A percentile compares a stretch with the other conserved stretches of the same genome.
Conservation (phyloP, 2,113 vertebrate species). For the Spermophilus dauricus region DNA sequence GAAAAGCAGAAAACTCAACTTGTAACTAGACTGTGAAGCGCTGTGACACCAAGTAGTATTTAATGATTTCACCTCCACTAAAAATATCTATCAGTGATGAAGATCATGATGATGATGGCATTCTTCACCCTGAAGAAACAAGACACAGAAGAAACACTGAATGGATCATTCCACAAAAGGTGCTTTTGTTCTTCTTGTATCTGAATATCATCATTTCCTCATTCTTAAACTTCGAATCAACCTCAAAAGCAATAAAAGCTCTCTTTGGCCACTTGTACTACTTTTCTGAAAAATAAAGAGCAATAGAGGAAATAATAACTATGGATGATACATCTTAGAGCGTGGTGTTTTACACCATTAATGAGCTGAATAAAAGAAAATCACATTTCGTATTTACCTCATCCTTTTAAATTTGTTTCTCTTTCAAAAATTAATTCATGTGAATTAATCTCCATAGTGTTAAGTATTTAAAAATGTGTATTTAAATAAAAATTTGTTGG, state of each 20-base stretch:
- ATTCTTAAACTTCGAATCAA: not conserved
- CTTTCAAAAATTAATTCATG: not conserved
- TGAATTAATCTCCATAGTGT: not conserved
- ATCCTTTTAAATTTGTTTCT: not conserved
- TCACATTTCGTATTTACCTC: not conserved
- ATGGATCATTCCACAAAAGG: not conserved
- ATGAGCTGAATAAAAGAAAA: not conserved
- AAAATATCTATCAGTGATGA: not conserved
- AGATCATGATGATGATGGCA: not conserved
- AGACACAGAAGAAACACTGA: not conserved
- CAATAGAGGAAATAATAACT: not conserved
- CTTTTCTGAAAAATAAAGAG: not conserved
- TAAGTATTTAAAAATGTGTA: not conserved
- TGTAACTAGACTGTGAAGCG: not conserved
- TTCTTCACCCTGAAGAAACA: not conserved
- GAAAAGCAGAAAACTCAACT: constrained; percentile 5
- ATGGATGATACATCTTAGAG: not conserved
- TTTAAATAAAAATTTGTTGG: not conserved
- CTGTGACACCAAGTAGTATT: not conserved
- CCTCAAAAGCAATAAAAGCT: not conserved
- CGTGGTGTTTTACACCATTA: not conserved
- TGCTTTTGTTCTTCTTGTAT: not conserved
- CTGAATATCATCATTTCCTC: not conserved
- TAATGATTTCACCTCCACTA: not conserved
- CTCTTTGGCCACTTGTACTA: not conserved